Evolutionary conservation across 2,888 invertebrate species (phyloP).

Genomic region (Agrilus cyanescens): DNA sequence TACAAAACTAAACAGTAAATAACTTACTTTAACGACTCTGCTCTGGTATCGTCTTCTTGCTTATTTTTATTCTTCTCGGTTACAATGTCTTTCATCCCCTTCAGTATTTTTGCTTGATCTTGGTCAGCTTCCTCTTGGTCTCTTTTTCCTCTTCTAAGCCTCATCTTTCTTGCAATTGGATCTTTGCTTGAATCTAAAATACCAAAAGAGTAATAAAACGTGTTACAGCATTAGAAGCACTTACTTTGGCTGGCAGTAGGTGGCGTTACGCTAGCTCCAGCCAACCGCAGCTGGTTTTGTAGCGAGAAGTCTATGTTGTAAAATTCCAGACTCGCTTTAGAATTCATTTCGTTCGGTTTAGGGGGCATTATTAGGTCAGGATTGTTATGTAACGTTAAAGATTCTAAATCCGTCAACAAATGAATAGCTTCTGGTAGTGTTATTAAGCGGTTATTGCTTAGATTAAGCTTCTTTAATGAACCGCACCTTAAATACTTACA

Average conservation of each 20-base stretch:
- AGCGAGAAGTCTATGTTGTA: conserved; percentile 99
- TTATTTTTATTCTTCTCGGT: conserved; percentile 69
- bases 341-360: conserved; percentile 70
- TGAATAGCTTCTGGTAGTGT: conserved; percentile 97
- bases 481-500: conserved; percentile 58
- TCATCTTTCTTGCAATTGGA: conserved; percentile 88
- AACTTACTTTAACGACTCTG: conserved; percentile 58
- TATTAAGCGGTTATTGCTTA: conserved; percentile 87
- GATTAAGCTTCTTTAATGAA: conserved; percentile 79
- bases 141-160: conserved; percentile 69
- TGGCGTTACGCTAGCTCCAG: conserved; percentile 75
- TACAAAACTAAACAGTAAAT: conserved; percentile 1
- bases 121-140: conserved; percentile 73
- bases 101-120: conserved; percentile 78
- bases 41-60: conserved; percentile 53
- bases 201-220: neutral
- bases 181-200: conserved; percentile 59
- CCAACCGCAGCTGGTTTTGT: conserved; percentile 83
- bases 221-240: conserved; percentile 21
- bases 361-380: conserved; percentile 95
- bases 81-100: conserved; percentile 79
- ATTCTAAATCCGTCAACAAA: conserved; percentile 77
- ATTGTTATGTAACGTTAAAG: conserved; percentile 85
- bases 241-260: conserved; percentile 58
- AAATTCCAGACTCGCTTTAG: conserved; percentile 75